A percentile compares a stretch with the other conserved stretches of the same genome.
Evolutionary conservation across 2,113 vertebrate genomes (phyloP).

Genomic region (Sorex araneus): DNA sequence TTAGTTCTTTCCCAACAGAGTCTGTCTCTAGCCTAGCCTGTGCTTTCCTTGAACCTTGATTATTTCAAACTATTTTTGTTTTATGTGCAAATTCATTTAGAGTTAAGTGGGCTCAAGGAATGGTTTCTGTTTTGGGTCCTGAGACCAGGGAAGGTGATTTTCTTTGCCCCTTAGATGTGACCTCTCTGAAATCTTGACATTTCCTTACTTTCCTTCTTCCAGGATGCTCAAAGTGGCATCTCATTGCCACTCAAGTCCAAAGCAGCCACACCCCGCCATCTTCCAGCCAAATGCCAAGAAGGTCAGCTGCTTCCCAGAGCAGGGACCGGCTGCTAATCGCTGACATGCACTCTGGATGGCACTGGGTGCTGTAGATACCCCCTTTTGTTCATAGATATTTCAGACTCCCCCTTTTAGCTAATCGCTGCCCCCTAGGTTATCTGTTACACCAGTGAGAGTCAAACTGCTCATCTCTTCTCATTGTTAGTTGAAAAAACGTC

Average conservation of each 20-base stretch:
- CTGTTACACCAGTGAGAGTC: constrained; percentile 18
- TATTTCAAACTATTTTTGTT: constrained; percentile 34
- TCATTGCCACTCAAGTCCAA: background rate
- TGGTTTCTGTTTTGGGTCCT: background rate
- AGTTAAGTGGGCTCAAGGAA: background rate
- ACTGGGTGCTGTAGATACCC: background rate
- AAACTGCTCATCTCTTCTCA: background rate
- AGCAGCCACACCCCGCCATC: background rate
- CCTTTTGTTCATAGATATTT: background rate
- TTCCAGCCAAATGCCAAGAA: background rate
- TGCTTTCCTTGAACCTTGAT: constrained; percentile 10
- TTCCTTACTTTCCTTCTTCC: constrained; percentile 33
- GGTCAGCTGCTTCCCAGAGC: background rate
- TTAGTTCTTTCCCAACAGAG: constrained; percentile 46
- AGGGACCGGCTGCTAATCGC: background rate
- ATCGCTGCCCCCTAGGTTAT: background rate
- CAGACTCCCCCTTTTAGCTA: background rate
- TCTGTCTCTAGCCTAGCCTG: constrained; percentile 39
- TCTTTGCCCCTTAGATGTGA: constrained; percentile 20
- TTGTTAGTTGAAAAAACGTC: constrained; percentile 26
- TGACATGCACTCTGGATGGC: background rate
- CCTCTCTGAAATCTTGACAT: constrained; percentile 18
- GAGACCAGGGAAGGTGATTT: background rate
- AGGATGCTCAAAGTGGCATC: constrained; percentile 9
- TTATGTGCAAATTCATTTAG: constrained; percentile 16